A percentile compares a stretch with the other conserved stretches of the same genome.
Conservation (phyloP, 2,113 vertebrate genomes). For the Sminthopsis crassicaudata region DNA sequence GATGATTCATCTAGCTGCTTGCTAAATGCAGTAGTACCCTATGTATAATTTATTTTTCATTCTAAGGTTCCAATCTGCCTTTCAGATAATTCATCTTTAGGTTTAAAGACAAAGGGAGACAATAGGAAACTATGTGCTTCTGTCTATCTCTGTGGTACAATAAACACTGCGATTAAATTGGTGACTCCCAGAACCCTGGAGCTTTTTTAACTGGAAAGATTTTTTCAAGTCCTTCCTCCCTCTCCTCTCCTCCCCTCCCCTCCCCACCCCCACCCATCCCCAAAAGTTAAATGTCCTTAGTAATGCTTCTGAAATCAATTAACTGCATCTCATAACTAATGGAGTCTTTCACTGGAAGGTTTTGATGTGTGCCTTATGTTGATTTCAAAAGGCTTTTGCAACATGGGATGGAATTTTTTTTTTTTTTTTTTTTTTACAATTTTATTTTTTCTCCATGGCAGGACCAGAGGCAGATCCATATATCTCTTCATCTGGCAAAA, state of each 20-base stretch:
- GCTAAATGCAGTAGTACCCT: constrained; percentile 43
- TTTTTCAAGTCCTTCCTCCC: constrained; percentile 22
- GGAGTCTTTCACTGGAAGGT: constrained; percentile 47
- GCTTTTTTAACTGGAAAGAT: constrained; percentile 52
- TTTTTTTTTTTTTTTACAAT: constrained; percentile 66
- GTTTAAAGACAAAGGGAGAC: constrained; percentile 47
- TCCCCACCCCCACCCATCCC: no score
- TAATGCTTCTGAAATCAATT: constrained; percentile 67
- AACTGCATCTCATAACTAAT: constrained; percentile 60
- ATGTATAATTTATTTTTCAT: constrained; percentile 41
- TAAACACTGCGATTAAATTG: constrained; percentile 53
- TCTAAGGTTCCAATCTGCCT: constrained; percentile 38
- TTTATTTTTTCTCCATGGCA: constrained; percentile 66
- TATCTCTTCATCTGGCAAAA: constrained; percentile 59
- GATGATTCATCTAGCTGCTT: constrained; percentile 20
- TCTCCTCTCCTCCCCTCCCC: neutral
- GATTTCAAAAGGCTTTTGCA: constrained; percentile 68
- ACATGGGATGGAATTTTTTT: constrained; percentile 60
- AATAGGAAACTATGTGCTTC: constrained; percentile 11
- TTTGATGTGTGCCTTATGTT: constrained; percentile 67
- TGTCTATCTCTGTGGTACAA: constrained; percentile 33
- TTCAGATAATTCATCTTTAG: constrained; percentile 54
- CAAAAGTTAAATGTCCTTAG: constrained; percentile 49
- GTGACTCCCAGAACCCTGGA: constrained; percentile 30
- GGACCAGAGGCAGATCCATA: constrained; percentile 56